Evolutionary conservation across 2,113 vertebrate genomes (phyloP), one percentile per base, ranked within the genome.

Genomic region (Erinaceus europaeus): DNA sequence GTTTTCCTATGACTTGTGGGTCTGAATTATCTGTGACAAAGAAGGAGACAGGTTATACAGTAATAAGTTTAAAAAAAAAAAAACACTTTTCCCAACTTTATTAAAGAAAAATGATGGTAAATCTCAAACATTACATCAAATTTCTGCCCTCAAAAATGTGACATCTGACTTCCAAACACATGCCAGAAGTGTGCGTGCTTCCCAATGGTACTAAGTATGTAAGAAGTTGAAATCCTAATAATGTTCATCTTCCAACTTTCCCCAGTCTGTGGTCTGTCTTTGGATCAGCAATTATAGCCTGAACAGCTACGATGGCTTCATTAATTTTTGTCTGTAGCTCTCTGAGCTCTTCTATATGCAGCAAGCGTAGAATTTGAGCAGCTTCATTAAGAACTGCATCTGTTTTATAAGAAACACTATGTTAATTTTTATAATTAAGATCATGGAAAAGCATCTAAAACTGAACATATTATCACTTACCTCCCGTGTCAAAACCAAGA

Each of bases 241-340:
- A 29, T 23, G 64, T 72, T 99, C 98, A 99, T 98, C 99, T 99
- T 89, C 99, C 99, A 1, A 99, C 99, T 93, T 99, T 99, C 0
- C 99, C 99, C 96, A 99, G 97, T 96, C 99, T 97, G 97, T 99
- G 98, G 96, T 99, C 99, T 27, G 99, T 99, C 97, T 98, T 99
- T 95, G 99, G 99, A 93, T 99, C 98, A 3, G 99, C 99, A 18
- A 99, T 99, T 88, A 99, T 98, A 10, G 99, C 98, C 97, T 99
- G 99, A 3, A 99, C 99, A 0, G 99, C 99, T 21, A 99, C 99
- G 6, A 99, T 99, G 78, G 99, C 99, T 74, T 99, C 98, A 21
- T 99, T 99, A 79, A 99, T 99, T 94, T 98, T 98, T 1, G 99
- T 99, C 78, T 99, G 99, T 74, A 99, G 98, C 95, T 99, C 98